Evolutionary conservation across 2,113 vertebrate species (phyloP), one percentile per base, ranked within the genome.

Genomic region (Boleophthalmus pectinirostris): DNA sequence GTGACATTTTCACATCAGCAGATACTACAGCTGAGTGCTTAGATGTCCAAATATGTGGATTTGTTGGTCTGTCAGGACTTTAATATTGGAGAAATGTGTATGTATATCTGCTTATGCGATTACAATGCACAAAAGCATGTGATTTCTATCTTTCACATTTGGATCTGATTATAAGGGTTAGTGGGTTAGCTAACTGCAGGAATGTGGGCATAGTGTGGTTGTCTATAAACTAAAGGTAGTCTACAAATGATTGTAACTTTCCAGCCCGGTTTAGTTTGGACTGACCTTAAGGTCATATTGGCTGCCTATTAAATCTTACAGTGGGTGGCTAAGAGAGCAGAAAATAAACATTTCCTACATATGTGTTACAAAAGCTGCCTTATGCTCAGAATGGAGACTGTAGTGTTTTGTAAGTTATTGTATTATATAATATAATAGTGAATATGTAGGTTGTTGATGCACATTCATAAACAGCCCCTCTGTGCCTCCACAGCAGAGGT

Each of bases 331-430:
- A 21, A 64, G 20, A 20, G 1, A 64, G 61, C 61, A 64, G 61
- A 64, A 64, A 64, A 64, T 64, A 64, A 64, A 64, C 61, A 64
- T 38, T 64, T 64, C 61, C 61, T 38, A n/a, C 35, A 64, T 38
- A 38, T 35, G 18, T n/a, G 20, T 38, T 38, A 38, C 33, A 64
- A n/a, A 43, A 38, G 61, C 61, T n/a, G 35, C 33, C 33, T 43
- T 33, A 43, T 3, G 38, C 33, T 64, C 61, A 64, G 33, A 64
- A 38, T 43, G 9, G 16, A 43, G 33, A 64, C 25, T 12, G 33
- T 38, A 64, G 18, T 43, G 33, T 63, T 35, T 63, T 63, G 16
- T 63, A 35, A 25, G 57, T 33, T 5, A 61, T 38, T 64, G 33
- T 8, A 10, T 64, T 38, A 38, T 33, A 43, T 64, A n/a, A 35